Base-by-base conservation (phyloP, 1,140 invertebrate genomes). In the Ips typographus region DNA sequence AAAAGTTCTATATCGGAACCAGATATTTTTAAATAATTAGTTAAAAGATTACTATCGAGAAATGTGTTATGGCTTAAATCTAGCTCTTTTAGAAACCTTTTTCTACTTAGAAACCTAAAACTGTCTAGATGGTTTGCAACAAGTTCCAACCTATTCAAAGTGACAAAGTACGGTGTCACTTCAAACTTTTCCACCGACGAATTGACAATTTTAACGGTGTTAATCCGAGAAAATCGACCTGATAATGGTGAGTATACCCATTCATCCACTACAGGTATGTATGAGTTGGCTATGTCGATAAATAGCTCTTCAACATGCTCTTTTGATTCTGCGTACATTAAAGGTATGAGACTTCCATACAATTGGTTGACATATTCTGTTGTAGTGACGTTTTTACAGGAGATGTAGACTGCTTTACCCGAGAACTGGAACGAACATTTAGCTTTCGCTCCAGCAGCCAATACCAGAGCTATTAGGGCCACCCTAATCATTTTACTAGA, bases 191-290 rank as follows among this genome's bases (percentile, higher is more conserved):
- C 47, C 1, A 66, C 56, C 6, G 55, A 58, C 37, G 65, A 66
- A 39, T 66, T 66, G 4, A 43, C 22, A 36, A 66, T 66, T 66
- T 44, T 66, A 40, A 66, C 7, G 2, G 36, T 36, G 40, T 44
- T 1, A 39, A 66, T 22, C 2, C n/a, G 41, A 8, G 22, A 40
- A 22, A 66, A 47, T 1, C 36, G 38, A 40, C 59, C 55, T 4
- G 3, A 6, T 49, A 47, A 53, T 41, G 40, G 53, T 8, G 65
- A 56, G 7, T 43, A 66, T 7, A 66, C n/a, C 55, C 43, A 66
- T 8, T 66, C 65, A 42, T 66, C 65, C 5, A 66, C 40, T 7
- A n/a, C 39, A 1, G 47, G 39, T 4, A 63, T 1, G 53, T 52
- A n/a, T 1, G 61, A 63, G 37, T 63, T 39, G 6, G 49, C 61